Conservation (phyloP, 2,888 invertebrate species). For the Abscondita cerata region DNA sequence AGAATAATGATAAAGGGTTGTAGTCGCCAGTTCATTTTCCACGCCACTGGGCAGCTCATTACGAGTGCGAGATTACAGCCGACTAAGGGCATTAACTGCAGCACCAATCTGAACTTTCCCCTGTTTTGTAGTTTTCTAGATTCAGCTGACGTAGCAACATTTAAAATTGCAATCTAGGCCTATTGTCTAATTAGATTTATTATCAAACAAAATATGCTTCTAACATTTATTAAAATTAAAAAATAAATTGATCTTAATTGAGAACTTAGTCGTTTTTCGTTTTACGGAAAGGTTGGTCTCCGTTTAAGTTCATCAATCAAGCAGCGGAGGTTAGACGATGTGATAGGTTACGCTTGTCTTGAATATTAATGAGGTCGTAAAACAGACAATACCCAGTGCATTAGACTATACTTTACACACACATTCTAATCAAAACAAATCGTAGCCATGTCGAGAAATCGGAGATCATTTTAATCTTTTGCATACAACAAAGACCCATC, state of each 20-base stretch:
- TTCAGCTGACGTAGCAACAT: slow-evolving; percentile 43
- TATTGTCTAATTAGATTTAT: slow-evolving; percentile 39
- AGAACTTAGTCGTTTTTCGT: slow-evolving; percentile 47
- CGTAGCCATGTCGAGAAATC: slow-evolving; percentile 32
- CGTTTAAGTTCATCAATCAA: slow-evolving; percentile 54
- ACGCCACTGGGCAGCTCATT: slow-evolving; percentile 55
- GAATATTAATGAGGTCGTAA: slow-evolving; percentile 56
- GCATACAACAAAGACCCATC: slow-evolving; percentile 36
- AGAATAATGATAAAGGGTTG: slow-evolving; percentile 25
- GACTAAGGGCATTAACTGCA: slow-evolving; percentile 40
- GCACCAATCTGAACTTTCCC: slow-evolving; percentile 40
- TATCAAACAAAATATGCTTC: too few relatives aligned
- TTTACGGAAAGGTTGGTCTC: slow-evolving; percentile 48
- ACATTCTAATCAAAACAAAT: slow-evolving; percentile 43
- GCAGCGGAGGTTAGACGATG: slow-evolving; percentile 52
- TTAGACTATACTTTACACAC: slow-evolving; percentile 36
- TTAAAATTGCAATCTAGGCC: slow-evolving; percentile 38
- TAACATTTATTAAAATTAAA: too few relatives aligned
- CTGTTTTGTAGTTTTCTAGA: slow-evolving; percentile 36
- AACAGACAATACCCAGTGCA: slow-evolving; percentile 41
- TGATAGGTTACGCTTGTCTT: slow-evolving; percentile 53
- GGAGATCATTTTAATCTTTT: slow-evolving; percentile 31
- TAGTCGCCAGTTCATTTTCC: slow-evolving; percentile 54
- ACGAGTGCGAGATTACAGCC: slow-evolving; percentile 44
- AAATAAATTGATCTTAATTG: too few relatives aligned